Base-by-base conservation (phyloP, 2,888 invertebrate genomes). In the Drosophila dives region DNA sequence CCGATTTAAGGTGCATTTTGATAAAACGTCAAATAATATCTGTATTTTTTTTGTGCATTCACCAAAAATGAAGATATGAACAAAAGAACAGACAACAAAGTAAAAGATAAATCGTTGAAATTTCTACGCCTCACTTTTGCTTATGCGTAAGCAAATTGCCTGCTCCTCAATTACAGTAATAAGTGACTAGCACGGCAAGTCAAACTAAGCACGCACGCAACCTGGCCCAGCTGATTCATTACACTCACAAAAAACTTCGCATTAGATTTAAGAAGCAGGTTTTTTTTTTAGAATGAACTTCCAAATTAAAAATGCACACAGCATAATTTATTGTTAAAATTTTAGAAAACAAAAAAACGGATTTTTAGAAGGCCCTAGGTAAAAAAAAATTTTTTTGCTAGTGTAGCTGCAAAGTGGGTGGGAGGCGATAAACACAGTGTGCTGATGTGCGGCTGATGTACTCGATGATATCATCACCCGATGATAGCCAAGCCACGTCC, bases 171-270 rank as follows among this genome's bases (percentile, higher is more conserved):
- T 75, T 73, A 70, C 60, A 69, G 68, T 77, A 81, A 83, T 81
- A 79, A 83, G 72, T 64, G 58, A 62, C 71, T 63, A 55, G 64
- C 77, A 71, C 42, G 61, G 36, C 53, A 40, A 51, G 23, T 12
- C 45, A 45, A 23, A 45, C 15, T 15, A 12, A 40, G 10, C 38
- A 65, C 38, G 66, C 87, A 87, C 83, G 88, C 88, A 87, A 85
- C 64, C 36, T 59, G 38, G 40, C 12, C 10, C n/a, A 26, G 26
- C 66, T 70, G 64, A 74, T 64, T 78, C 80, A 72, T 15, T 23
- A 23, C 45, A 45, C 45, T 45, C 23, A 23, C 23, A 23, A 45
- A 45, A 45, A 20, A 42, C 3, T 20, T 3, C 1, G 0, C 3
- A 7, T 12, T 20, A 3, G 20, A 8, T 7, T 23, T 15, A 12